phyloP scores from a whole-genome alignment of 2,113 vertebrate species.

The Leucoraja erinaceus region DNA sequence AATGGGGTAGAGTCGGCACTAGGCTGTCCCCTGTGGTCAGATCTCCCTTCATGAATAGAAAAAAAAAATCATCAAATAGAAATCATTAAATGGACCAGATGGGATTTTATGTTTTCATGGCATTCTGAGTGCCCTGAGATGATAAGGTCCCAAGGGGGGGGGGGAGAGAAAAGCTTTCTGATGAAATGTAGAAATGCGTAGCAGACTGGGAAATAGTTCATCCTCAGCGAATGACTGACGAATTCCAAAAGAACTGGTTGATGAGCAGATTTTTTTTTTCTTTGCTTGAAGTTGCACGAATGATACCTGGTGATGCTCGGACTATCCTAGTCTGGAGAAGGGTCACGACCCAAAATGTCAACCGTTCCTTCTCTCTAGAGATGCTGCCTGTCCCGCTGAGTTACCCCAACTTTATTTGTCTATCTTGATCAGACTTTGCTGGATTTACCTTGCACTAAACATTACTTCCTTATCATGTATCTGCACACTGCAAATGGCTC shows the following conservation, averaged over 20 bases:
- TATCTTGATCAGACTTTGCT: too few species aligned
- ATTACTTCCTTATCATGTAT: too few species aligned
- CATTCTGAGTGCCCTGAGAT: conserved; percentile 45
- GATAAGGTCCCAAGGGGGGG: conserved; percentile 44
- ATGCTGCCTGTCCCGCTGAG: too few species aligned
- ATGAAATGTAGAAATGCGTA: conserved; percentile 34
- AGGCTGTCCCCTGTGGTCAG: conserved; percentile 52
- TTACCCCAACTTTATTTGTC: too few species aligned
- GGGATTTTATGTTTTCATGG: conserved; percentile 48
- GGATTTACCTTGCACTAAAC: too few species aligned
- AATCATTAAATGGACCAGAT: conserved; percentile 64
- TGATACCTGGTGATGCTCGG: too few species aligned
- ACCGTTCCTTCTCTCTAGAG: too few species aligned
- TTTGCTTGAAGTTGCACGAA: background rate
- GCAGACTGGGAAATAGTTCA: conserved; percentile 4
- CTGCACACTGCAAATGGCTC: too few species aligned
- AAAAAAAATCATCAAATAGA: conserved; percentile 65
- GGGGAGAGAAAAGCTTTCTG: conserved; percentile 39
- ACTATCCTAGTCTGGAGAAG: too few species aligned
- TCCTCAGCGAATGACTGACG: background rate
- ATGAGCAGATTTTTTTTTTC: background rate
- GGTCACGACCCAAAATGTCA: too few species aligned
- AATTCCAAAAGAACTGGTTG: conserved; percentile 22
- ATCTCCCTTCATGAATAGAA: conserved; percentile 56
- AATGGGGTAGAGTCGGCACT: conserved; percentile 54